phyloP scores from a whole-genome alignment of 2,113 vertebrate species.

The Gymnobelideus leadbeateri region DNA sequence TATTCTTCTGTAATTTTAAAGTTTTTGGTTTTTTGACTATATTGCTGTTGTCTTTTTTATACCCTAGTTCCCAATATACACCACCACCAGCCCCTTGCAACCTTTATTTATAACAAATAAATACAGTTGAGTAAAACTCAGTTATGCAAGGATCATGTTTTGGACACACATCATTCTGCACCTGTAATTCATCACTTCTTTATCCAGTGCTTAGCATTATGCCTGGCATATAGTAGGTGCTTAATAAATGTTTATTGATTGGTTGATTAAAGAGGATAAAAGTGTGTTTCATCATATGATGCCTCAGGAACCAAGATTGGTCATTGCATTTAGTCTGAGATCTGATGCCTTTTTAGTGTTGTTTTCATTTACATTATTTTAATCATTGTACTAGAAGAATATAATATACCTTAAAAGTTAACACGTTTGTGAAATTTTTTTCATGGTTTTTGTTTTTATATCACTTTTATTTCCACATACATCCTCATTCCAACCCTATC shows the following conservation, averaged over 20 bases:
- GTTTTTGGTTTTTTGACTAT: neutral
- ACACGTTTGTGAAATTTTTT: neutral
- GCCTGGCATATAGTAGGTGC: neutral
- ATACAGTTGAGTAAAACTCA: neutral
- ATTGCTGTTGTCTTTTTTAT: neutral
- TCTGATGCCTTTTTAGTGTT: neutral
- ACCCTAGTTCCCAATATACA: neutral
- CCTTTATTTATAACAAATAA: neutral
- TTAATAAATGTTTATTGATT: neutral
- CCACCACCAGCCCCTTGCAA: neutral
- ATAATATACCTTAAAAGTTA: neutral
- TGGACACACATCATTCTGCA: neutral
- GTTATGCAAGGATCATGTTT: neutral
- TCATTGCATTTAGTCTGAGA: neutral
- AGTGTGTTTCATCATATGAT: neutral
- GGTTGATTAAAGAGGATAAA: neutral
- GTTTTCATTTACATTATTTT: neutral
- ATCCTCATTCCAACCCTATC: neutral
- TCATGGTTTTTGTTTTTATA: neutral
- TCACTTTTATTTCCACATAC: neutral
- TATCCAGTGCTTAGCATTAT: neutral
- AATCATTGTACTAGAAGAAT: neutral
- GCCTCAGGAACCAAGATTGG: neutral
- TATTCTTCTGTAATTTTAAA: neutral
- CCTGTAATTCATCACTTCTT: neutral